Conservation (phyloP, 1,140 invertebrate species). For the Drosophila jambulina region DNA sequence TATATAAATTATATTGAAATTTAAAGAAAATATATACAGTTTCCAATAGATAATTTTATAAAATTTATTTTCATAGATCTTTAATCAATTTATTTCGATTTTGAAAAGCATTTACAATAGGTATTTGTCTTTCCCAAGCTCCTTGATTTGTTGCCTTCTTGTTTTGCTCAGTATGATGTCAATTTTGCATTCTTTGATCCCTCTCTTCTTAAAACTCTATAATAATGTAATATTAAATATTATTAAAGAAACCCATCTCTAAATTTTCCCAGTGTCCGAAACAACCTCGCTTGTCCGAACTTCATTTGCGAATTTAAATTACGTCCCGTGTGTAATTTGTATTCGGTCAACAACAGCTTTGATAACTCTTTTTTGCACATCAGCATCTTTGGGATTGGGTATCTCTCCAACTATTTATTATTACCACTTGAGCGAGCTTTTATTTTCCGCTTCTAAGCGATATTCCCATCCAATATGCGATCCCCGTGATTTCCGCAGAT, state of each 20-base stretch:
- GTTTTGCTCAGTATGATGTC: rapidly evolving
- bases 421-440: slow-evolving; percentile 12
- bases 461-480: slow-evolving; percentile 17
- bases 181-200: not conserved
- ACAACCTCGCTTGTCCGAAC: slow-evolving; percentile 28
- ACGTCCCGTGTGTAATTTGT: slow-evolving; percentile 42
- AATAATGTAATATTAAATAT: not conserved
- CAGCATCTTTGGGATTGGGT: slow-evolving; percentile 12
- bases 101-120: too few relatives aligned
- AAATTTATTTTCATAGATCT: not conserved
- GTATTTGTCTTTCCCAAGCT: too few relatives aligned
- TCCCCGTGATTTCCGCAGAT: slow-evolving; percentile 21
- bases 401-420: slow-evolving; percentile 30
- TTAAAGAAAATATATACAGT: not conserved
- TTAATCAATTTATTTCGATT: not conserved
- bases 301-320: slow-evolving; percentile 71
- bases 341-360: slow-evolving; percentile 59
- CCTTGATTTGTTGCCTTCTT: not conserved
- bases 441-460: slow-evolving; percentile 24
- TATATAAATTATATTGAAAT: not conserved
- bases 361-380: slow-evolving; percentile 66
- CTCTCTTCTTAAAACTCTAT: not conserved
- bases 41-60: not conserved
- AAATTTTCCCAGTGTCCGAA: slow-evolving; percentile 5
- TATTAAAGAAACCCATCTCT: too few relatives aligned